phyloP scores from a whole-genome alignment of 2,113 vertebrate species.

The Pelusios castaneus region DNA sequence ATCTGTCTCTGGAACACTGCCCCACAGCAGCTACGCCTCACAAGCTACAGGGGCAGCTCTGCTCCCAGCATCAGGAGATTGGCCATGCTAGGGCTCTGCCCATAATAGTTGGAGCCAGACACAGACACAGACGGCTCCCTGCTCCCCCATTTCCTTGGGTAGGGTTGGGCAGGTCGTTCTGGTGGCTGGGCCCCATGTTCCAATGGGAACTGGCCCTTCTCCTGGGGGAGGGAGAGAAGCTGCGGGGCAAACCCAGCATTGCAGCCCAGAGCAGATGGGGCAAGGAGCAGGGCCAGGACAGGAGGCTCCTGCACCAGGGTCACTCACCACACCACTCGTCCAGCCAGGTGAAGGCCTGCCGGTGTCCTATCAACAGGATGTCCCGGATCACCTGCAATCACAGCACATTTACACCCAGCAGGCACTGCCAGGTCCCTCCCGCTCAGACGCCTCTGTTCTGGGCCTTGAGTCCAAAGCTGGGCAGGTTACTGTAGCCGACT shows the following conservation, averaged over 20 bases:
- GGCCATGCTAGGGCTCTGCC: neutral
- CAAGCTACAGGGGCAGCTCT: neutral
- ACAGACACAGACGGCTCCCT: neutral
- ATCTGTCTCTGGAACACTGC: neutral
- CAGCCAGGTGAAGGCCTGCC: conserved; percentile 80
- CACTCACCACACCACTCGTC: conserved; percentile 82
- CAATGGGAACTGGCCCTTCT: neutral
- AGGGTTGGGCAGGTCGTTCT: neutral
- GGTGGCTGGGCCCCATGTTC: neutral
- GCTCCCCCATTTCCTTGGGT: neutral
- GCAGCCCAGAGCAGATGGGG: neutral
- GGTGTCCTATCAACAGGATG: conserved; percentile 79
- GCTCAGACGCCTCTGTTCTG: no score
- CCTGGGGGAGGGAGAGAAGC: neutral
- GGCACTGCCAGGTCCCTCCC: accelerated
- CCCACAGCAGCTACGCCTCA: neutral
- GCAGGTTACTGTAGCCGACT: neutral
- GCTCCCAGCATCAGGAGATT: neutral
- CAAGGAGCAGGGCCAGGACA: neutral
- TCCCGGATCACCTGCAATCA: conserved; percentile 76
- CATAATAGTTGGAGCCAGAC: neutral
- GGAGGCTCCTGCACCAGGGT: accelerated
- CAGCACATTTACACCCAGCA: accelerated
- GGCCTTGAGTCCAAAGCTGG: neutral
- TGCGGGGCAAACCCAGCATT: neutral